These are phyloP conservation scores for Zeuzera pyrina DNA, from an alignment of 2,888 invertebrate genomes.

Conservation along the genomic window DNA sequence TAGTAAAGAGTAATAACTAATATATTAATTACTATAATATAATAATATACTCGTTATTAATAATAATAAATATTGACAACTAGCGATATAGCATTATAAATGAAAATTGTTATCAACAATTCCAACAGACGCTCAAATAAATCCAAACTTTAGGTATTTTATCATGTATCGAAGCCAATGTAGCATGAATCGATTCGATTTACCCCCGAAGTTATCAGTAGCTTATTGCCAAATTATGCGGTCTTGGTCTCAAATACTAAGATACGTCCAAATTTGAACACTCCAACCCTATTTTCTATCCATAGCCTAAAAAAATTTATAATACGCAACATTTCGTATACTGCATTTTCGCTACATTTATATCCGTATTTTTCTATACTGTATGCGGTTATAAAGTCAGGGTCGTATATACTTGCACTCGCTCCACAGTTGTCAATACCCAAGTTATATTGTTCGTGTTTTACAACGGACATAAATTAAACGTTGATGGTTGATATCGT, in stretches of 20 bases:
- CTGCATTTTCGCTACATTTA: neutral
- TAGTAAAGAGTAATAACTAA: no score
- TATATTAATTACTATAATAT: no score
- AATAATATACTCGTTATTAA: no score
- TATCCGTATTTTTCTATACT: neutral
- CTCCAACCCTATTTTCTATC: neutral
- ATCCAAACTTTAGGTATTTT: neutral
- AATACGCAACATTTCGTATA: neutral
- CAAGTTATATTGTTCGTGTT: slow-evolving; percentile 26
- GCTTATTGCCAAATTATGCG: neutral
- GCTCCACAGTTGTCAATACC: slow-evolving; percentile 25
- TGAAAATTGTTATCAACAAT: no score
- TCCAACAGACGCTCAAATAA: no score
- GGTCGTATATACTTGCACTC: no score
- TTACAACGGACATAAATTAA: slow-evolving; percentile 30
- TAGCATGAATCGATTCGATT: neutral
- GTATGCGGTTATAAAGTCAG: neutral
- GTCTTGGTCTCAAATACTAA: neutral
- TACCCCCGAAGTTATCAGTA: neutral
- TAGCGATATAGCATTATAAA: no score
- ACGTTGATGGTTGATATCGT: slow-evolving; percentile 17
- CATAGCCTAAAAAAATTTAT: neutral
- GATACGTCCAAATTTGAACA: neutral
- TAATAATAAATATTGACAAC: no score
- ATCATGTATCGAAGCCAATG: neutral